Base-by-base conservation (phyloP, 2,888 invertebrate species). In the Eledone cirrhosa region DNA sequence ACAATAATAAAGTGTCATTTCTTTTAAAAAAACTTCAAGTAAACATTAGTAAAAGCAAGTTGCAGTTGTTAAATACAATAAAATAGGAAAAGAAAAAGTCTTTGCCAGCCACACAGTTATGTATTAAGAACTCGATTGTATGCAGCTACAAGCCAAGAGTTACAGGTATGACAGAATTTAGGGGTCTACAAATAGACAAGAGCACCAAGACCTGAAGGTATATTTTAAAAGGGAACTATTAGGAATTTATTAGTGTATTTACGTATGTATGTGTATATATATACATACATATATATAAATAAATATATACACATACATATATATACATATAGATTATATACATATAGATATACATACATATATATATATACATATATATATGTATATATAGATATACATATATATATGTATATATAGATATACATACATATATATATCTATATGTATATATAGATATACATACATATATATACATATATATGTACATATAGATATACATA, bases 131-230 rank as follows among this genome's bases (percentile, higher is more conserved):
- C 72, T 33, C 41, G 31, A n/a, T 13, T 31, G 33, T 22, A 72
- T 24, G 41, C 72, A 72, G 72, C 72, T 72, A 72, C n/a, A 72
- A 72, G 72, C 72, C 41, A 41, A 72, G 41, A 72, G 24, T 8
- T 41, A 41, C 41, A 41, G 11, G 41, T 41, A 41, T 41, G 41
- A 72, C 2, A 72, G 33, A 72, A 72, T n/a, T 72, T 41, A n/a
- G 13, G 72, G 13, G 14, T 72, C 72, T 72, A 72, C 72, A 72
- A 31, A n/a, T 72, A 41, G 33, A 33, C 33, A 72, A 72, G 33
- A 72, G 72, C 72, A 72, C 41, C 33, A 16, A 72, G 72, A 31
- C 72, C 72, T 72, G 72, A 72, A 72, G 72, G 72, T 31, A 72
- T 67, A 29, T 41, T 72, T 72, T 31, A 72, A 72, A n/a, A 72